Conservation (phyloP, 2,113 vertebrate species). For the Gasterosteus nipponicus region DNA sequence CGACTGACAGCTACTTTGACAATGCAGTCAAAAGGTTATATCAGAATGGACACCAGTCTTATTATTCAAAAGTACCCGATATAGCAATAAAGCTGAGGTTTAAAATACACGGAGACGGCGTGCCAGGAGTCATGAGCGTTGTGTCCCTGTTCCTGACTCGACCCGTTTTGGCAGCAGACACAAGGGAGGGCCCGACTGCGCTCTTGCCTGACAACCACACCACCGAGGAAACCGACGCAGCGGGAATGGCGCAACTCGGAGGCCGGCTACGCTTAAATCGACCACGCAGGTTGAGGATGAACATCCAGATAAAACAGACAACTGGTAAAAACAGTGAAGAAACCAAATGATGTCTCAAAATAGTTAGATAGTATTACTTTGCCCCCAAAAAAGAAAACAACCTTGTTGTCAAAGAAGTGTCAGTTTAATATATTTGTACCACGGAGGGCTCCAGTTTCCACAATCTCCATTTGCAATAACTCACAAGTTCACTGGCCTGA, state of each 20-base stretch:
- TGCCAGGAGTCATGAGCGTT: slow-evolving; percentile 24
- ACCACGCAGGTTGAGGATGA: not conserved
- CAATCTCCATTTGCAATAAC: not conserved
- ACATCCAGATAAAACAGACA: not conserved
- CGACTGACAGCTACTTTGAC: not conserved
- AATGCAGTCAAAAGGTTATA: not conserved
- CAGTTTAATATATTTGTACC: not conserved
- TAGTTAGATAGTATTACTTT: no score
- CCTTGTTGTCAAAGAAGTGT: not conserved
- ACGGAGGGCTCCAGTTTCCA: not conserved
- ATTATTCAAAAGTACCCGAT: not conserved
- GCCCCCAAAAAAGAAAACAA: no score
- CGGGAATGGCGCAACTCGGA: not conserved
- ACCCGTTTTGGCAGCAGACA: slow-evolving; percentile 60
- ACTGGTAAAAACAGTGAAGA: not conserved
- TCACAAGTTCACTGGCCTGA: not conserved
- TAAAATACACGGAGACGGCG: no score
- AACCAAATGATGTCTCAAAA: not conserved
- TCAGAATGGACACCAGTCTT: not conserved
- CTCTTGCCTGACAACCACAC: slow-evolving; percentile 46
- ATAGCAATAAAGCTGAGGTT: not conserved
- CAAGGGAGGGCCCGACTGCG: slow-evolving; percentile 27
- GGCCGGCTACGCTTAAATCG: not conserved
- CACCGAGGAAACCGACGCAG: not conserved
- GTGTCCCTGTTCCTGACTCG: slow-evolving; percentile 43